These are phyloP conservation scores for Sipha maydis DNA, from an alignment of 2,888 invertebrate genomes.

Conservation along the genomic window DNA sequence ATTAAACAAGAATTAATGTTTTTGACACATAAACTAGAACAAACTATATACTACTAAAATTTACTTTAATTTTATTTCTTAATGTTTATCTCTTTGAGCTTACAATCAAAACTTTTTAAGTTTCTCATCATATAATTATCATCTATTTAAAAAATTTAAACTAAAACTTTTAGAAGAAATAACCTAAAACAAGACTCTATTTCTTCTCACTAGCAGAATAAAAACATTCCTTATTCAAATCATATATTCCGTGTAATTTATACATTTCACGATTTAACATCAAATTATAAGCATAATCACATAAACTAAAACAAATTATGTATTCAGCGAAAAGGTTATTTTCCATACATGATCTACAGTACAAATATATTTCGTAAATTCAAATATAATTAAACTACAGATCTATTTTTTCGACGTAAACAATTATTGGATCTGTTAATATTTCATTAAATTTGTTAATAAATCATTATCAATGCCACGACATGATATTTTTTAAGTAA, in stretches of 20 bases:
- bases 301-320: neutral
- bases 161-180: neutral
- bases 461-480: neutral
- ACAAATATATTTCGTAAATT: neutral
- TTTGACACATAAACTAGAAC: conserved; percentile 24
- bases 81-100: neutral
- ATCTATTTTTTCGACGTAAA: neutral
- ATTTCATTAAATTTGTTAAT: neutral
- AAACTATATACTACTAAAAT: conserved; percentile 3
- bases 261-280: neutral
- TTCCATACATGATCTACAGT: neutral
- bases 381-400: neutral
- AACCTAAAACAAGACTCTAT: neutral
- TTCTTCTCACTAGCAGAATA: neutral
- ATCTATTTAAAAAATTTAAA: neutral
- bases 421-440: neutral
- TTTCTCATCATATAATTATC: neutral
- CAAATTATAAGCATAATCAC: neutral
- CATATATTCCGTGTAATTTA: neutral
- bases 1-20: conserved; percentile 32
- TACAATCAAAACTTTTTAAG: neutral
- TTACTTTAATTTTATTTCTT: neutral
- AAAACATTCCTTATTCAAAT: neutral
- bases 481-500: too few species aligned
- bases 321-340: neutral